Conservation (phyloP, 2,113 vertebrate genomes). For the Aspidoscelis tigris region DNA sequence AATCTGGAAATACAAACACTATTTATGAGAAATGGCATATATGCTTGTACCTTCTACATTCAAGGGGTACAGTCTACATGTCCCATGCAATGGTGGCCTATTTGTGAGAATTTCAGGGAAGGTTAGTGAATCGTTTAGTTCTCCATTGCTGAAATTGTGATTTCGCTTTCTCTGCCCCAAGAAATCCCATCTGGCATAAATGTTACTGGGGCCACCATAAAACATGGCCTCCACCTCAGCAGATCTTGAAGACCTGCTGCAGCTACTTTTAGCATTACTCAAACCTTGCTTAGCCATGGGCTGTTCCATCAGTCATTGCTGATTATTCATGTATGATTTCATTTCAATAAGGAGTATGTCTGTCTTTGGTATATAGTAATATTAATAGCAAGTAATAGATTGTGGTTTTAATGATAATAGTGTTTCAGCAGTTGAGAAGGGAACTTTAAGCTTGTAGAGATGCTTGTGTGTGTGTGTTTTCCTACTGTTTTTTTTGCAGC, state of each 20-base stretch:
- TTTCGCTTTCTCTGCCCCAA: too few relatives aligned
- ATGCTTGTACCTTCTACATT: neutral
- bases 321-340: too few relatives aligned
- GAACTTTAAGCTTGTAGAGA: constrained; percentile 43
- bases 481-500: constrained; percentile 75
- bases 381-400: constrained; percentile 19
- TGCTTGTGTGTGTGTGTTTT: constrained; percentile 36
- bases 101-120: too few relatives aligned
- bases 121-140: neutral
- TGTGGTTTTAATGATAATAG: neutral
- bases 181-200: too few relatives aligned
- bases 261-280: too few relatives aligned
- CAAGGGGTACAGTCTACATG: too few relatives aligned
- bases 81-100: too few relatives aligned
- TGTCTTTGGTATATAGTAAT: neutral
- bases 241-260: too few relatives aligned
- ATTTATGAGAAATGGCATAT: neutral
- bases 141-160: constrained; percentile 42
- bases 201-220: too few relatives aligned
- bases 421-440: neutral
- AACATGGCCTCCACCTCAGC: too few relatives aligned
- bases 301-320: too few relatives aligned
- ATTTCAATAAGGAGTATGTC: neutral
- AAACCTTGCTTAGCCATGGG: too few relatives aligned
- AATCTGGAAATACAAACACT: constrained; percentile 13